phyloP scores from a whole-genome alignment of 2,113 vertebrate genomes.

The Bujurquina vittata region DNA sequence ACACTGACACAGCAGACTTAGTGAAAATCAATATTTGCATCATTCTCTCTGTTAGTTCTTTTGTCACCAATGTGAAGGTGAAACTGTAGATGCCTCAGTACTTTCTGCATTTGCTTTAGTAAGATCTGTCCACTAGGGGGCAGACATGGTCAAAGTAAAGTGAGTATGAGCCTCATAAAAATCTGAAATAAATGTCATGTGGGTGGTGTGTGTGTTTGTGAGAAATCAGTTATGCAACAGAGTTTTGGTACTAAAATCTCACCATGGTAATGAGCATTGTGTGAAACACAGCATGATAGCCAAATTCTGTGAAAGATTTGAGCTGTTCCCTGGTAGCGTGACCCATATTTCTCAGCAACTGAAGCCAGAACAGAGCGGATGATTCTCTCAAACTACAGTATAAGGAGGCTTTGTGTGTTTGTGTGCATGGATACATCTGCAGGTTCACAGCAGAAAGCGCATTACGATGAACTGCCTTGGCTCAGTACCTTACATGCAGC shows the following conservation, averaged over 20 bases:
- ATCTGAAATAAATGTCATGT: slow-evolving; percentile 12
- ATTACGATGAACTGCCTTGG: slow-evolving; percentile 8
- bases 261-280: slow-evolving; percentile 40
- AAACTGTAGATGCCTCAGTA: background rate
- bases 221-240: slow-evolving; percentile 47
- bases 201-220: slow-evolving; percentile 20
- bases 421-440: background rate
- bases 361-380: slow-evolving; percentile 6
- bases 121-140: slow-evolving; percentile 49
- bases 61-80: background rate
- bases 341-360: slow-evolving; percentile 25
- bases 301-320: slow-evolving; percentile 47
- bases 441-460: background rate
- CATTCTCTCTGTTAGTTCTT: background rate
- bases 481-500: slow-evolving; percentile 44
- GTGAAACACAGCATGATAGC: slow-evolving; percentile 31
- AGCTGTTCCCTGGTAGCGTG: slow-evolving; percentile 14
- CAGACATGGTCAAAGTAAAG: background rate
- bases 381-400: slow-evolving; percentile 6
- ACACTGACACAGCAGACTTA: too few species aligned
- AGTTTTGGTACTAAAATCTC: slow-evolving; percentile 30
- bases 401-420: background rate
- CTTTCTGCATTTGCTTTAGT: background rate
- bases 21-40: too few species aligned
- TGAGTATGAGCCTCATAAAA: background rate